Base-by-base conservation (phyloP, 2,797 vertebrate species). In the Tokudaia tokunoshimensis region DNA sequence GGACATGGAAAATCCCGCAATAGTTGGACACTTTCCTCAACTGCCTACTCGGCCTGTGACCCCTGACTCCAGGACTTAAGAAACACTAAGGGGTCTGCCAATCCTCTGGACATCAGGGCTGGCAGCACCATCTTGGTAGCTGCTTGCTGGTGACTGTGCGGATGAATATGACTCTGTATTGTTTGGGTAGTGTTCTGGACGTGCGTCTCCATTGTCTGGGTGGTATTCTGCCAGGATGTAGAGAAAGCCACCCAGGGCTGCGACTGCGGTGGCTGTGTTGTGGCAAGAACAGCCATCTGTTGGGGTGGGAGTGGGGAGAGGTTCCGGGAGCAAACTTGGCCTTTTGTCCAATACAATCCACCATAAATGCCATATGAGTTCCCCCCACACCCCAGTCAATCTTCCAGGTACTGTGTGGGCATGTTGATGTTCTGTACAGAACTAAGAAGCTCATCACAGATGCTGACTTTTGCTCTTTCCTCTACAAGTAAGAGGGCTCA, bases 281-380 rank as follows among this genome's bases (percentile, higher is more conserved):
- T 99, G 99, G 98, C 99, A 99, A 89, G 99, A 99, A 50, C 99
- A 99, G 80, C 99, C 99, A 2, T 99, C 99, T 99, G 98, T 72
- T 70, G n/a, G 34, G n/a, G 17, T 0, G 57, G 74, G 84, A 76
- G 14, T 12, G 92, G 67, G 95, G 63, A 75, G 41, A 82, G 26
- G 1, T 52, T 13, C 4, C 0, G 6, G 76, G 75, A 96, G 57
- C 34, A 50, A 37, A 14, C 11, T 65, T 57, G 85, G 20, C 31
- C 50, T 1, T 41, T n/a, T 61, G 24, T 55, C 59, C 31, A 44
- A 47, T 15, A 89, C 29, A 1, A 1, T 26, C 57, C 7, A 3
- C 34, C 11, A 3, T 20, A n/a, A 75, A 61, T 44, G n/a, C 52
- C 57, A 89, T 63, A n/a, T 14, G 17, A 81, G 5, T 67, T 1